Base-by-base conservation (phyloP, 2,797 vertebrate species). In the Cephalopachus bancanus region DNA sequence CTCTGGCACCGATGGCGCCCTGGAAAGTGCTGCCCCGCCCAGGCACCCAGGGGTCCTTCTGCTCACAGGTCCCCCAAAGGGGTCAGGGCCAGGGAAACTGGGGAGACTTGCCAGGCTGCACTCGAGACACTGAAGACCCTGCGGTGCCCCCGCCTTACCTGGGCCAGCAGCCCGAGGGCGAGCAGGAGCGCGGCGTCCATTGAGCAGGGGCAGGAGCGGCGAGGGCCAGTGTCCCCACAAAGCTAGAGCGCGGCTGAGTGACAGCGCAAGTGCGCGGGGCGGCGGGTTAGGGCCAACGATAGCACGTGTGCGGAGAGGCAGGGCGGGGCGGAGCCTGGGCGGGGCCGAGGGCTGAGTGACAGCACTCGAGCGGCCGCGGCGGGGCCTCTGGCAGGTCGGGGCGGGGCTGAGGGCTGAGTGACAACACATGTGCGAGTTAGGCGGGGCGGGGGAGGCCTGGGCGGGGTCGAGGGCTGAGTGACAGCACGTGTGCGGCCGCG, bases 241-340 rank as follows among this genome's bases (percentile, higher is more conserved):
- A 51, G 8, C 19, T 7, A 78, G 33, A 55, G 15, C n/a, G 33
- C 33, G 3, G 74, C 78, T 98, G 97, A 96, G 96, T 97, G 98
- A 97, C 57, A 98, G 97, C 96, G 14, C 96, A 93, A 94, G 94
- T 97, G 97, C 69, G 20, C 3, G 0, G 62, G 44, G 5, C 14
- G 64, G 60, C 37, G 37, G 37, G 67, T n/a, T n/a, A 69, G 24
- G 19, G 96, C 93, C 98, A 99, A 97, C 98, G 98, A 98, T 98
- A 98, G 98, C 98, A 99, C 98, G 98, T 98, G 99, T 98, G 98
- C 96, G 95, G 79, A 96, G 95, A 37, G 97, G 87, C 74, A 83
- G 89, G 64, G 83, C 86, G 96, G 89, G 95, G 96, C 90, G 96
- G 98, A 98, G 94, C n/a, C 69, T 37, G 91, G 96, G 98, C 98